A percentile compares a stretch with the other conserved stretches of the same genome.
Conservation (phyloP, 1,140 invertebrate species). For the Harpegnathos saltator region DNA sequence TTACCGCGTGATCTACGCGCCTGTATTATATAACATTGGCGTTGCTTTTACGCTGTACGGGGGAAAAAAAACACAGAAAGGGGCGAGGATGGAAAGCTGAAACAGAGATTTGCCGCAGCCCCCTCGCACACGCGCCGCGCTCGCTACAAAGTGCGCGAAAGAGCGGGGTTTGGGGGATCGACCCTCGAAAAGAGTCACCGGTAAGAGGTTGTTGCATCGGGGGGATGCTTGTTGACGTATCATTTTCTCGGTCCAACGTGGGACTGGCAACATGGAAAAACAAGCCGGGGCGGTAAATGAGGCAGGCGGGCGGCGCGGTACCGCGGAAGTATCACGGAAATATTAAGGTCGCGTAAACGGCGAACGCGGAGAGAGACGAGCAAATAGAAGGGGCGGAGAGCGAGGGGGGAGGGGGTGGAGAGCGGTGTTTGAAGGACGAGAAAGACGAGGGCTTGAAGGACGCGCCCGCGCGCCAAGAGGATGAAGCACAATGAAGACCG, state of each 20-base stretch:
- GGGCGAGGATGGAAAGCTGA: background rate
- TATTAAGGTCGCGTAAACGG: constrained; percentile 52
- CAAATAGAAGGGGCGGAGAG: constrained; percentile 16
- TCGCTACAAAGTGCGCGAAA: no score
- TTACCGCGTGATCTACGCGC: no score
- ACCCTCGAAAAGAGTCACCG: background rate
- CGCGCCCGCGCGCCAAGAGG: constrained; percentile 32
- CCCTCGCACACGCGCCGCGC: no score
- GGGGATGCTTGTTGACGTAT: constrained; percentile 38
- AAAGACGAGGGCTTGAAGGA: constrained; percentile 24
- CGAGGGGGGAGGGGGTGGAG: constrained; percentile 9
- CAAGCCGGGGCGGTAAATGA: constrained; percentile 28
- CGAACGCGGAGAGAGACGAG: constrained; percentile 25
- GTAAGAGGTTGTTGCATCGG: background rate
- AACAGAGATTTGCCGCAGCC: no score
- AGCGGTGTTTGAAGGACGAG: constrained; percentile 15
- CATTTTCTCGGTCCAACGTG: constrained; percentile 20
- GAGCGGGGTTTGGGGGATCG: no score
- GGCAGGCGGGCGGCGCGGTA: no score
- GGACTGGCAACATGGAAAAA: constrained; percentile 27
- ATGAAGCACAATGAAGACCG: constrained; percentile 14
- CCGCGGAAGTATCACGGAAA: constrained; percentile 46
- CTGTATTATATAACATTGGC: background rate
- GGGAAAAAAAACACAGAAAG: background rate
- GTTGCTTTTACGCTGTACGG: background rate